phyloP scores from a whole-genome alignment of 2,797 vertebrate genomes.

The Eulemur albifrons region DNA sequence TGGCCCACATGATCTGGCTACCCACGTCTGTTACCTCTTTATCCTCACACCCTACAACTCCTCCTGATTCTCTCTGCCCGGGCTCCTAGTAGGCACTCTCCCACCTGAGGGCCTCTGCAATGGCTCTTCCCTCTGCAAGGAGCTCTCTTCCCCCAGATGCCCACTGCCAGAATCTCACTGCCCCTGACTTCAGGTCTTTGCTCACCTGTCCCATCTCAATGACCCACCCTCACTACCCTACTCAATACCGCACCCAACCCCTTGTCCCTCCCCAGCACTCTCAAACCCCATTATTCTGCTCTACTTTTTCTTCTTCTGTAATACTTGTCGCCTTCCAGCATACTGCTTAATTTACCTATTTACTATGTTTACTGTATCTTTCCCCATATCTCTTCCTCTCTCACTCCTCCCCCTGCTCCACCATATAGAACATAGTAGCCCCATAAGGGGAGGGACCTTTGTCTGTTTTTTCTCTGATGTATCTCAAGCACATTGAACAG shows the following conservation, averaged over 20 bases:
- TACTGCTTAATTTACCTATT: not conserved
- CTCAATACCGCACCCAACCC: not conserved
- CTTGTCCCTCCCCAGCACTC: not conserved
- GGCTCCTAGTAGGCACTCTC: not conserved
- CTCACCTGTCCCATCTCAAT: not conserved
- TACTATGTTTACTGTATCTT: not conserved
- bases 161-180: not conserved
- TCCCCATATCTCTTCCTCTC: not conserved
- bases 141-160: not conserved
- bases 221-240: not conserved
- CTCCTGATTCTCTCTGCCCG: not conserved
- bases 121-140: not conserved
- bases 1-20: not conserved
- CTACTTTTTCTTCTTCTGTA: not conserved
- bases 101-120: not conserved
- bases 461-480: slow-evolving; percentile 16
- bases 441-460: not conserved
- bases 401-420: not conserved
- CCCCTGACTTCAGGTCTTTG: not conserved
- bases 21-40: not conserved
- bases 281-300: not conserved
- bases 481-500: slow-evolving; percentile 1
- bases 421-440: not conserved
- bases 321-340: not conserved
- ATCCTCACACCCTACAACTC: not conserved